Conservation (phyloP, 1,140 invertebrate genomes). For the Cotesia glomerata region DNA sequence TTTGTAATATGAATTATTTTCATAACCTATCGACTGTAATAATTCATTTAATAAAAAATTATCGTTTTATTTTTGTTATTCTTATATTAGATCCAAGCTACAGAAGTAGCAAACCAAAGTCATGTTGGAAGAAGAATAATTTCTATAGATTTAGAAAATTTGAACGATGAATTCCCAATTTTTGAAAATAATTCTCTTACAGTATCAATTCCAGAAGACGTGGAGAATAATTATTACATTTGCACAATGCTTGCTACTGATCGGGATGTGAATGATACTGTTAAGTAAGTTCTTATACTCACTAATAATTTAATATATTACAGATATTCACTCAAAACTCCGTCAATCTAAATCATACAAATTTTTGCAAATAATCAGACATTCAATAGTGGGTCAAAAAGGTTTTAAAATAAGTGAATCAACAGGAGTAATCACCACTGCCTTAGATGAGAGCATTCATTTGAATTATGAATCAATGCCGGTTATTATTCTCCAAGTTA, state of each 20-base stretch:
- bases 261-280: slow-evolving; percentile 64
- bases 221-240: slow-evolving; percentile 52
- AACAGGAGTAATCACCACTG: slow-evolving; percentile 61
- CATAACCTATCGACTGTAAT: background rate
- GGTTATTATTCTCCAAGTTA: slow-evolving; percentile 64
- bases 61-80: no score
- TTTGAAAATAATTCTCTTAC: slow-evolving; percentile 52
- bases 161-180: slow-evolving; percentile 67
- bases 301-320: background rate
- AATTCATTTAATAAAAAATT: slow-evolving; percentile 3
- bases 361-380: slow-evolving; percentile 44
- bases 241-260: slow-evolving; percentile 59
- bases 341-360: background rate
- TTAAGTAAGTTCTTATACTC: slow-evolving; percentile 58
- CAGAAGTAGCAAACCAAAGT: slow-evolving; percentile 50
- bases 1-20: background rate
- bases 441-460: slow-evolving; percentile 47
- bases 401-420: slow-evolving; percentile 55
- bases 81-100: slow-evolving; percentile 57
- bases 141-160: slow-evolving; percentile 63
- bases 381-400: slow-evolving; percentile 59
- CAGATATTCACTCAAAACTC: background rate
- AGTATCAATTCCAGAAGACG: slow-evolving; percentile 61
- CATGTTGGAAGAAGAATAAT: slow-evolving; percentile 55
- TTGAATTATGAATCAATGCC: slow-evolving; percentile 68